Evolutionary conservation across 2,888 invertebrate species (phyloP), one percentile per base, ranked within the genome.

Genomic region (Chalcosyrphus nemorum): DNA sequence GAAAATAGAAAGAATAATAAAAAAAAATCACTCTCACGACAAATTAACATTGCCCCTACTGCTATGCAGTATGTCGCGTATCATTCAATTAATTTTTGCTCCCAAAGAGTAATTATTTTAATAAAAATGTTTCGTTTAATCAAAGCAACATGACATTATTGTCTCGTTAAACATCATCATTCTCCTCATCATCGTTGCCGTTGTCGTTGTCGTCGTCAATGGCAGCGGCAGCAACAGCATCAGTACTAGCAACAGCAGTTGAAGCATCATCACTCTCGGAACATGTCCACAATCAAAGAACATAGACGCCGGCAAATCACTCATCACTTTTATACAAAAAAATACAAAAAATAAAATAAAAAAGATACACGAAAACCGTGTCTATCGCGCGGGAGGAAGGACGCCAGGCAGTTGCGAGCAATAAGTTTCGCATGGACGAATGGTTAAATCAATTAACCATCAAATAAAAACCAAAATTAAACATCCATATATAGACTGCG

Each of bases 21-120:
- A 82, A 24, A 27, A 32, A 74, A 82, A 82, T 84, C 84, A 68
- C 68, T 74, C 41, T 65, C 17, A 38, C 9, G 24, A 68, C 61
- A 82, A 82, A 78, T 78, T 72, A 74, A 72, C 78, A 68, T 74
- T 78, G 77, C 77, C 82, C 82, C 82, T n/a, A 82, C 66, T 77
- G 24, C n/a, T 24, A 24, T 78, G 68, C 63, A 63, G 66, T 56
- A 84, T 84, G 82, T 84, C 82, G 78, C 68, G 52, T 70, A 78
- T 84, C 84, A 84, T 84, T 84, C 84, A 84, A 84, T 84, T 84
- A 84, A 84, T 84, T 41, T 68, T 68, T 78, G 78, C 78, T 84
- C 84, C 84, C 84, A 78, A 84, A 54, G 78, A 84, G 78, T 86
- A 86, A 86, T 86, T 81, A 86, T 86, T 86, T 86, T 86, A 86